These are phyloP conservation scores for Tragelaphus oryx DNA, from an alignment of 2,797 vertebrate species.

Conservation along the genomic window DNA sequence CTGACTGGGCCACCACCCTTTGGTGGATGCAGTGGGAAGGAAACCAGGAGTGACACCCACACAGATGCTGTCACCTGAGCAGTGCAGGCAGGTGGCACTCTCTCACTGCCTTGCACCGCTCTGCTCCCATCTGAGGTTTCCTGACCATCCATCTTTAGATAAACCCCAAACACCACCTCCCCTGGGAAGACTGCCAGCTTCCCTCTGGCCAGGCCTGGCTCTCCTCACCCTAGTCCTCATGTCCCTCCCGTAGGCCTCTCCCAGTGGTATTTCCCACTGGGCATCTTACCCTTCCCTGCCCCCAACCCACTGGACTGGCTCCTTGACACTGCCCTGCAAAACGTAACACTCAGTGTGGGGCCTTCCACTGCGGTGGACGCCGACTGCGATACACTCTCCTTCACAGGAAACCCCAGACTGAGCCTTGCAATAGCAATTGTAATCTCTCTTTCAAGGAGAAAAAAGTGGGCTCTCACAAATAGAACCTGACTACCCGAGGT, in stretches of 20 bases:
- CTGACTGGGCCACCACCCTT: background rate
- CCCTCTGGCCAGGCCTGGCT: background rate
- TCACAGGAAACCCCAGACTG: background rate
- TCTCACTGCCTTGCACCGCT: fast-evolving
- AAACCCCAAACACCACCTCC: background rate
- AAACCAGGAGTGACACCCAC: background rate
- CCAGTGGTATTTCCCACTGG: background rate
- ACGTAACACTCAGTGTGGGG: background rate
- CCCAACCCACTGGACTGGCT: background rate
- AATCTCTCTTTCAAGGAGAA: background rate
- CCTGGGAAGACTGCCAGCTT: background rate
- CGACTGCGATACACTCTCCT: background rate
- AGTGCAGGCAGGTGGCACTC: slow-evolving; percentile 90
- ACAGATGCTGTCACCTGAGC: slow-evolving; percentile 79
- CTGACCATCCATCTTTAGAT: background rate
- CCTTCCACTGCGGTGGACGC: background rate
- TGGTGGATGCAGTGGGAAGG: background rate
- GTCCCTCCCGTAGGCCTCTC: background rate
- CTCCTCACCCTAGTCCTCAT: background rate
- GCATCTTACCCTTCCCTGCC: fast-evolving
- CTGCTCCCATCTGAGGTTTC: background rate
- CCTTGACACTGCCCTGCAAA: background rate
- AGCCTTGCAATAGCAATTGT: background rate
- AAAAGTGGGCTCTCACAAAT: background rate
- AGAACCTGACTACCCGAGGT: too few species aligned